Evolutionary conservation across 2,113 vertebrate species (phyloP).

Genomic region (Patagioenas fasciata): DNA sequence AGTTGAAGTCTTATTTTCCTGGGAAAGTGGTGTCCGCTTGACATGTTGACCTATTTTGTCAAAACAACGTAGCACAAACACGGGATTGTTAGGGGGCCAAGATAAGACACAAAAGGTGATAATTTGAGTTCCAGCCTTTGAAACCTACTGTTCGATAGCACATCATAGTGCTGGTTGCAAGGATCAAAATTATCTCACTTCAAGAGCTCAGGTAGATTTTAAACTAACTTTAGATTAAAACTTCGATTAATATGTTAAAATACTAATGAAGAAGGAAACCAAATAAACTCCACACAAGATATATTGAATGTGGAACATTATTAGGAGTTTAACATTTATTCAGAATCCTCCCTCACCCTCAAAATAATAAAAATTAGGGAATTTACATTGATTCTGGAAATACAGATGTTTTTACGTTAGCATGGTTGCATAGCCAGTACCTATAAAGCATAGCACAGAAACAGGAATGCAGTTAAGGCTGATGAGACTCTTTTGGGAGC

Average conservation of each 20-base stretch:
- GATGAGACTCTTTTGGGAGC: not conserved
- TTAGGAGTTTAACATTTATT: not conserved
- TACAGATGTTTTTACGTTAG: not conserved
- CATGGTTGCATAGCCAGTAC: not conserved
- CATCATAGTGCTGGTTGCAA: not conserved
- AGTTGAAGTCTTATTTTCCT: not conserved
- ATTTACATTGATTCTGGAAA: not conserved
- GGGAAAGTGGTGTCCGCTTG: not conserved
- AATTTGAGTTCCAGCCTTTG: not conserved
- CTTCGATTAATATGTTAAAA: not conserved
- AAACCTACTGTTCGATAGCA: not conserved
- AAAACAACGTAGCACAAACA: not conserved
- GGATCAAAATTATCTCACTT: not conserved
- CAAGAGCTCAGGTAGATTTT: not conserved
- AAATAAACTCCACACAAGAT: not conserved
- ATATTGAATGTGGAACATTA: not conserved
- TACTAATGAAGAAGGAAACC: not conserved
- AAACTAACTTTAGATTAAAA: not conserved
- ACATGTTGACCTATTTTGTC: conserved; percentile 16
- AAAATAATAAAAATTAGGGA: not conserved
- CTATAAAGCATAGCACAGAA: not conserved
- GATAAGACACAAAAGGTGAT: not conserved
- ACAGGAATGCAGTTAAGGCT: not conserved
- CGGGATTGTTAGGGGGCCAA: not conserved
- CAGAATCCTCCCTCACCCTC: not conserved